Percentiles rank a stretch among this genome's conserved stretches.
These are phyloP conservation scores for Cosmopolites sordidus DNA, from an alignment of 2,888 invertebrate genomes.

Conservation along the genomic window DNA sequence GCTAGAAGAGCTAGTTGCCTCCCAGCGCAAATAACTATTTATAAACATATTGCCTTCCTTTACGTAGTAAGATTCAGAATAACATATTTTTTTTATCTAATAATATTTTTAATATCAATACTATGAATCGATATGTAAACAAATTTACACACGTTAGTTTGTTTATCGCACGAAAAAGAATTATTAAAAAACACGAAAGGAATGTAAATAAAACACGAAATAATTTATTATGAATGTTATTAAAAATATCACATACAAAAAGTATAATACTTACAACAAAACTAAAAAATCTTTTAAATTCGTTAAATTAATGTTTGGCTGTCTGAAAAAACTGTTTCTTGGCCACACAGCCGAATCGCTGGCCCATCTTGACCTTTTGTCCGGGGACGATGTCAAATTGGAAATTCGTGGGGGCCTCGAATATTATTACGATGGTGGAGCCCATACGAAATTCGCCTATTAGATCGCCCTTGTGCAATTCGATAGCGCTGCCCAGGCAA, in stretches of 20 bases:
- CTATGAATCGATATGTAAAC: too few species aligned
- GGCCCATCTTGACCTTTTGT: slow-evolving; percentile 62
- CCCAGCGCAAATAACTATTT: too few species aligned
- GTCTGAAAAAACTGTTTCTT: slow-evolving; percentile 20
- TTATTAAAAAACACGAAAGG: too few species aligned
- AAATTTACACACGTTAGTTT: too few species aligned
- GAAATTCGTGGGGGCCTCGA: slow-evolving; percentile 89
- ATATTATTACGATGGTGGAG: slow-evolving; percentile 92
- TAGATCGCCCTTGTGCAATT: slow-evolving; percentile 72
- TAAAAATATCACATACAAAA: slow-evolving; percentile 25
- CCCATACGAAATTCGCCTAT: slow-evolving; percentile 98
- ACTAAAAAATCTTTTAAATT: slow-evolving; percentile 1
- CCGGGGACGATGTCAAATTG: slow-evolving; percentile 66
- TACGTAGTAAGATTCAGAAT: too few species aligned
- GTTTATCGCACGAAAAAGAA: too few species aligned
- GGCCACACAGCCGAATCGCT: slow-evolving; percentile 48
- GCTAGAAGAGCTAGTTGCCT: too few species aligned
- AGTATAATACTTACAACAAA: slow-evolving; percentile 21
- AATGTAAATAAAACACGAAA: neutral
- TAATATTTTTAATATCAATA: too few species aligned
- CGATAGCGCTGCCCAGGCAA: slow-evolving; percentile 41
- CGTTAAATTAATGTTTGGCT: neutral
- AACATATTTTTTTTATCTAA: too few species aligned
- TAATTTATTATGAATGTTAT: slow-evolving; percentile 13
- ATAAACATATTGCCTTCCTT: too few species aligned